Percentiles rank a stretch among this genome's conserved stretches.
Conservation (phyloP, 2,888 invertebrate genomes). For the Lysandra coridon region DNA sequence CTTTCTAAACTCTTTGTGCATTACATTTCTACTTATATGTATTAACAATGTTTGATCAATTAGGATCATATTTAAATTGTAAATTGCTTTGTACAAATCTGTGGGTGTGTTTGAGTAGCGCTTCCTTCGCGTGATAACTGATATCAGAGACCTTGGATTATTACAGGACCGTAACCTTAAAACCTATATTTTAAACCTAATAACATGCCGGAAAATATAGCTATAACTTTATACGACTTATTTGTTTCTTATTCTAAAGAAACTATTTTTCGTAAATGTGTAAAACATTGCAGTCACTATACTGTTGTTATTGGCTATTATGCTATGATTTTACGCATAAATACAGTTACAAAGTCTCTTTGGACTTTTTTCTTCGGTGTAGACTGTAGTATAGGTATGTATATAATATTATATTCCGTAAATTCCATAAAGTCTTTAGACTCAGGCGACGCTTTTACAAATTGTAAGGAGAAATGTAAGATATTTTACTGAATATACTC, state of each 20-base stretch:
- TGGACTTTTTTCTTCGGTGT: too few relatives aligned
- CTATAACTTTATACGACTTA: too few relatives aligned
- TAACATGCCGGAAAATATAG: neutral
- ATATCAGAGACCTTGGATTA: neutral
- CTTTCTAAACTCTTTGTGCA: neutral
- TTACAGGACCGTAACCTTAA: neutral
- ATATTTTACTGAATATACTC: neutral
- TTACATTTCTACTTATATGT: neutral
- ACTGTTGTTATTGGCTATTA: too few relatives aligned
- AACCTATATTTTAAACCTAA: slow-evolving; percentile 13
- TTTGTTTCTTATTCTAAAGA: too few relatives aligned
- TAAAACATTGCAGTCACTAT: too few relatives aligned
- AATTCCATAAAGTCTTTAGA: too few relatives aligned
- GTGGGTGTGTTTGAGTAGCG: slow-evolving; percentile 12
- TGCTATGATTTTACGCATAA: too few relatives aligned
- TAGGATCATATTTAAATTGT: slow-evolving; percentile 6
- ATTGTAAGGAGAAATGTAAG: neutral
- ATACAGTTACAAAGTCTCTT: too few relatives aligned
- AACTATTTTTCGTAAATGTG: too few relatives aligned
- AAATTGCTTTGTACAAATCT: slow-evolving; percentile 2
- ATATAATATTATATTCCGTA: too few relatives aligned
- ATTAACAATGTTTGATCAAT: neutral
- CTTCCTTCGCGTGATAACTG: slow-evolving; percentile 12
- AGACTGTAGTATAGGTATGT: too few relatives aligned
- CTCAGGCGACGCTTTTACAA: too few relatives aligned